Conservation (phyloP, 2,113 vertebrate species). For the Scortum barcoo region DNA sequence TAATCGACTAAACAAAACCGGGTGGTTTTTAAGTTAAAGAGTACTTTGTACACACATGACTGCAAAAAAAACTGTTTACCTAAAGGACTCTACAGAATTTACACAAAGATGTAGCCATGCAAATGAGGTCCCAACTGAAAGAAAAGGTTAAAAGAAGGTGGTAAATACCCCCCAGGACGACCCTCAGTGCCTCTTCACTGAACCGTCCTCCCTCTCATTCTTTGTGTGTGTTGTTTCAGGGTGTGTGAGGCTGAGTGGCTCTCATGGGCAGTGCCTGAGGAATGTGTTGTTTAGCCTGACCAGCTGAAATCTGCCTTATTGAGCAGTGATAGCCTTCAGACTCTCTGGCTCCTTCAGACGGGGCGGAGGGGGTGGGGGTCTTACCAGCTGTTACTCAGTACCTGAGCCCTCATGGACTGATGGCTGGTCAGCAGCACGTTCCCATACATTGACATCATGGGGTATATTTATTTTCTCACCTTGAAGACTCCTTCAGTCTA, state of each 20-base stretch:
- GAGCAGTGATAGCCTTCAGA: slow-evolving; percentile 89
- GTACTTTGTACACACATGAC: slow-evolving; percentile 1
- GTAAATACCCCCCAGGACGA: slow-evolving; percentile 57
- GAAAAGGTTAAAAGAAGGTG: slow-evolving; percentile 61
- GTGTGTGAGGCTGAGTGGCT: slow-evolving; percentile 64
- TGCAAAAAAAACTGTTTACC: slow-evolving; percentile 11
- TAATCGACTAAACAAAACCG: not conserved
- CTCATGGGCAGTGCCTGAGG: slow-evolving; percentile 73
- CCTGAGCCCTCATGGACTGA: slow-evolving; percentile 52
- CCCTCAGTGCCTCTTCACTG: slow-evolving; percentile 55
- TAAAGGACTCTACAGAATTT: slow-evolving; percentile 21
- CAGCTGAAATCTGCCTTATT: slow-evolving; percentile 83
- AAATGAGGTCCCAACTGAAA: slow-evolving; percentile 67
- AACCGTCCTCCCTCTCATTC: slow-evolving; percentile 41
- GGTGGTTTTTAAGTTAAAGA: slow-evolving; percentile 33
- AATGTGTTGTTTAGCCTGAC: slow-evolving; percentile 81
- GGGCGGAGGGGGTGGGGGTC: slow-evolving; percentile 47
- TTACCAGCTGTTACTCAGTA: slow-evolving; percentile 76
- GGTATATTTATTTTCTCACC: not conserved
- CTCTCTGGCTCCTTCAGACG: slow-evolving; percentile 90
- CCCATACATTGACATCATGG: slow-evolving; percentile 16
- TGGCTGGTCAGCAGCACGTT: slow-evolving; percentile 25
- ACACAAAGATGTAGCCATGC: slow-evolving; percentile 52
- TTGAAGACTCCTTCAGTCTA: not conserved
- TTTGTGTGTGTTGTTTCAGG: slow-evolving; percentile 74